A percentile compares a stretch with the other conserved stretches of the same genome.
Evolutionary conservation across 2,113 vertebrate species (phyloP).

Genomic region (Calonectris borealis): DNA sequence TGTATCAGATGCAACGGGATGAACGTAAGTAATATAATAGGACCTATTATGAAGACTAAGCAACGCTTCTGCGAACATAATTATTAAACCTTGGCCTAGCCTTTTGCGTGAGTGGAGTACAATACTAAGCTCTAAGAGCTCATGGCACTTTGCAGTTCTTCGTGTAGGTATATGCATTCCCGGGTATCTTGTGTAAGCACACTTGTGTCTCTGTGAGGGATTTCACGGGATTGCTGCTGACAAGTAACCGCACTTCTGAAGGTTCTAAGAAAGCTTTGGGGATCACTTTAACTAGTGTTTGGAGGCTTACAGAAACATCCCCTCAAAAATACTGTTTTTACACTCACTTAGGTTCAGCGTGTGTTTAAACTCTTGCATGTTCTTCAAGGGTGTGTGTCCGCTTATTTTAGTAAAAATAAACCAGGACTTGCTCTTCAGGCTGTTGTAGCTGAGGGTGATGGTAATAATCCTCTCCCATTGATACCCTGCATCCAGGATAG

Average conservation of each 20-base stretch:
- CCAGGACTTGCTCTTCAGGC: background rate
- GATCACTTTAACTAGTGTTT: background rate
- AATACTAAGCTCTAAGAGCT: background rate
- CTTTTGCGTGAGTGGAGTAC: background rate
- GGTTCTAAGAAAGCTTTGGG: background rate
- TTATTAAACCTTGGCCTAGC: background rate
- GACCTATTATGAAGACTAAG: background rate
- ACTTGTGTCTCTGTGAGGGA: background rate
- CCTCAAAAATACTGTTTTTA: background rate
- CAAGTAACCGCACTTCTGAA: background rate
- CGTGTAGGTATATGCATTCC: background rate
- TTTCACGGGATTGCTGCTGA: background rate
- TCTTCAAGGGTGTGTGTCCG: background rate
- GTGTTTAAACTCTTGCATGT: background rate
- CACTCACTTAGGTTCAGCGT: background rate
- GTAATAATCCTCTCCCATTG: background rate
- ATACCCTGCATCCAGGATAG: background rate
- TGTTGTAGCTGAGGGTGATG: background rate
- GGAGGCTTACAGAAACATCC: background rate
- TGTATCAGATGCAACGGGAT: background rate
- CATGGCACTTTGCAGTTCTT: background rate
- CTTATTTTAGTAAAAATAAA: background rate
- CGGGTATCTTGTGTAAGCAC: background rate
- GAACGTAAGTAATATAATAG: background rate
- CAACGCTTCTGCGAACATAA: background rate